Conservation (phyloP, 2,888 invertebrate species). For the Herminia tarsipennalis region DNA sequence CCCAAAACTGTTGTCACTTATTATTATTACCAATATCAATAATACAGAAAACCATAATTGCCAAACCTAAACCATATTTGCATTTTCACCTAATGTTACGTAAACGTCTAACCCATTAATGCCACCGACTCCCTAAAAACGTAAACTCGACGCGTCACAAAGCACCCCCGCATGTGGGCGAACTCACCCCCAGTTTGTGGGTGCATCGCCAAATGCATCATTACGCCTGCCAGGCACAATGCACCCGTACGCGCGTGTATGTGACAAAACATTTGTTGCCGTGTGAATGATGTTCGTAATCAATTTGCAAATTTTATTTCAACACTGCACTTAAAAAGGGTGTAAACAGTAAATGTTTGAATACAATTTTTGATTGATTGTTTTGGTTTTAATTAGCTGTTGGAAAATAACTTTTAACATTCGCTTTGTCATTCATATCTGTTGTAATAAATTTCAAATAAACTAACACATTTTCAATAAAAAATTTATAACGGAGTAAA, state of each 20-base stretch:
- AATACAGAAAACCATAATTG: too few relatives aligned
- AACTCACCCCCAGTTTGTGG: constrained; percentile 40
- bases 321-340: constrained; percentile 23
- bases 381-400: background rate
- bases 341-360: constrained; percentile 25
- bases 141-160: constrained; percentile 43
- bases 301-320: constrained; percentile 42
- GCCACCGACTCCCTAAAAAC: constrained; percentile 36
- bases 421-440: too few relatives aligned
- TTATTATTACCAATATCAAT: too few relatives aligned
- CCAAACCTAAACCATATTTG: too few relatives aligned
- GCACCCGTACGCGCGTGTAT: constrained; percentile 44
- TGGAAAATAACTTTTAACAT: too few relatives aligned
- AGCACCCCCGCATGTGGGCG: constrained; percentile 22
- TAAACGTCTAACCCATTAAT: constrained; percentile 41
- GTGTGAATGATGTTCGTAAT: constrained; percentile 40
- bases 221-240: constrained; percentile 60
- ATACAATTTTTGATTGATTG: background rate
- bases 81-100: constrained; percentile 18
- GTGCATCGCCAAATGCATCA: constrained; percentile 68
- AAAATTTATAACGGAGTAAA: too few relatives aligned
- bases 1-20: too few relatives aligned
- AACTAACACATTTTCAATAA: too few relatives aligned
- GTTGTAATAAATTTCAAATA: too few relatives aligned
- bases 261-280: constrained; percentile 44